phyloP scores from a whole-genome alignment of 2,797 vertebrate genomes.

The Cynopterus sphinx region DNA sequence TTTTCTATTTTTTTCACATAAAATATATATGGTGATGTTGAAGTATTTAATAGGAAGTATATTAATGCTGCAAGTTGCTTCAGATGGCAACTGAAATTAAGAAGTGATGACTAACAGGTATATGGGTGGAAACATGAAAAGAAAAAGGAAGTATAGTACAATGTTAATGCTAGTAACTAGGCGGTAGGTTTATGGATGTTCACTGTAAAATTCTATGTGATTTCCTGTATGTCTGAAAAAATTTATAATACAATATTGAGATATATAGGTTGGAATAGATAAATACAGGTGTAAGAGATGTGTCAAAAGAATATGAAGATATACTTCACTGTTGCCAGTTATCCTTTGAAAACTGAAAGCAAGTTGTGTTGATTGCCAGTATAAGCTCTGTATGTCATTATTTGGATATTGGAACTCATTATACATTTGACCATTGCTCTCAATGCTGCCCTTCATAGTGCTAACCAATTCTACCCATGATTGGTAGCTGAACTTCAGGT shows the following conservation, averaged over 20 bases:
- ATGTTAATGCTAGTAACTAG: not conserved
- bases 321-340: not conserved
- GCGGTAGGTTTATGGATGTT: not conserved
- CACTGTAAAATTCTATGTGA: not conserved
- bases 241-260: not conserved
- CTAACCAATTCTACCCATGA: not conserved
- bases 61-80: not conserved
- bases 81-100: not conserved
- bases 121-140: not conserved
- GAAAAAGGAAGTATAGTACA: not conserved
- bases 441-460: not conserved
- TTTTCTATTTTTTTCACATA: not conserved
- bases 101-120: not conserved
- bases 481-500: not conserved
- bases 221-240: not conserved
- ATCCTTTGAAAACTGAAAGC: not conserved
- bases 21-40: not conserved
- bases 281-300: not conserved
- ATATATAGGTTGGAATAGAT: not conserved
- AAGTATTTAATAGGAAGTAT: not conserved
- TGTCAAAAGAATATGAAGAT: not conserved
- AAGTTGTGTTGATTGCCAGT: not conserved
- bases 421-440: not conserved
- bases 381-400: not conserved
- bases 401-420: not conserved